A percentile compares a stretch with the other conserved stretches of the same genome.
These are phyloP conservation scores for Dimorphilus gyrociliatus DNA, from an alignment of 2,888 invertebrate genomes.

Conservation along the genomic window DNA sequence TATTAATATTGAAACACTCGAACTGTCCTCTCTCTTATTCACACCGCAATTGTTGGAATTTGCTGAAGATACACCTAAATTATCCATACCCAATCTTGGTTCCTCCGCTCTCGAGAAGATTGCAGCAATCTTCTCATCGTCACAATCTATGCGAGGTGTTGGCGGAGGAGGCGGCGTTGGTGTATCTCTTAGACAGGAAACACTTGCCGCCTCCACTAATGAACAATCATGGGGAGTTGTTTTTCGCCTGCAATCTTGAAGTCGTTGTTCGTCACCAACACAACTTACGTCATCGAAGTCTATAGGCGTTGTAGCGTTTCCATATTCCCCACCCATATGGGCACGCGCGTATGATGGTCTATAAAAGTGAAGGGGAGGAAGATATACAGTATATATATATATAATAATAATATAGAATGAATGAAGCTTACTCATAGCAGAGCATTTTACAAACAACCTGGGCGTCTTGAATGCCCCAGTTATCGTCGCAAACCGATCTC, in stretches of 20 bases:
- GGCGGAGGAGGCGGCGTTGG: constrained; percentile 17
- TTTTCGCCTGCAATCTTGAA: constrained; percentile 21
- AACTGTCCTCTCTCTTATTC: constrained; percentile 3
- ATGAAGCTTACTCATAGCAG: constrained; percentile 21
- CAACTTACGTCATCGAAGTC: constrained; percentile 16
- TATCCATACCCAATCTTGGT: constrained; percentile 15
- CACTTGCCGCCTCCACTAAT: constrained; percentile 17
- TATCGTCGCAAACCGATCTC: constrained; percentile 27
- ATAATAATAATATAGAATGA: too few relatives aligned
- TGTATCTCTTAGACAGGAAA: constrained; percentile 14
- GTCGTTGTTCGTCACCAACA: constrained; percentile 16
- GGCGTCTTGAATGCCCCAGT: constrained; percentile 17
- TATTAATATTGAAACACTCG: constrained; percentile 13
- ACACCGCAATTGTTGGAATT: constrained; percentile 5
- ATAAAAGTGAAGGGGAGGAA: too few relatives aligned
- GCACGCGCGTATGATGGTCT: constrained; percentile 11
- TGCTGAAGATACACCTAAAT: constrained; percentile 11
- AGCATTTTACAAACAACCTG: constrained; percentile 19
- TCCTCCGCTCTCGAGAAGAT: constrained; percentile 17
- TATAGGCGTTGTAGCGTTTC: constrained; percentile 6
- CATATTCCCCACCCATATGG: constrained; percentile 7
- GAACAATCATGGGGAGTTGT: constrained; percentile 16
- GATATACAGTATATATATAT: too few relatives aligned
- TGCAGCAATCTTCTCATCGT: constrained; percentile 16
- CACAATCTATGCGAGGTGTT: constrained; percentile 12